Evolutionary conservation across 1,140 invertebrate genomes (phyloP).

Genomic region (Mamestra configurata): DNA sequence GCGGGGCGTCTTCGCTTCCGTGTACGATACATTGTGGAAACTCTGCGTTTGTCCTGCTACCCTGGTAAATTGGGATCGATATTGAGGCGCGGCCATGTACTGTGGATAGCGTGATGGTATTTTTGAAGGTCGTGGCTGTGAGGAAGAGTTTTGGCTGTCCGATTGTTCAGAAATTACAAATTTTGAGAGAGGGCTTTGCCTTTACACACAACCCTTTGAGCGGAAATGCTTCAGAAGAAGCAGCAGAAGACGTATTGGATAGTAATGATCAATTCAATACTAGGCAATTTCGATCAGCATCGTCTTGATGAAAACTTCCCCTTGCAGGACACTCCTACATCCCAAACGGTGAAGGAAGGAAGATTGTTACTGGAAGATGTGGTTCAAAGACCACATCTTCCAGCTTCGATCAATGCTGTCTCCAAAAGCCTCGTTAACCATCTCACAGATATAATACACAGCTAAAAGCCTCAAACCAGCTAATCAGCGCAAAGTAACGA

Average conservation of each 20-base stretch:
- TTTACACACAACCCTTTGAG: too few species aligned
- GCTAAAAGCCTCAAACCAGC: conserved; percentile 40
- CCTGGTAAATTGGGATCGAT: conserved; percentile 52
- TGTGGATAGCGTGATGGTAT: conserved; percentile 50
- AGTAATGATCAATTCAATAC: too few species aligned
- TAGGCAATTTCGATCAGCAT: too few species aligned
- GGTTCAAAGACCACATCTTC: not conserved
- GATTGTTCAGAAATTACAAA: not conserved
- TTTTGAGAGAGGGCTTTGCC: too few species aligned
- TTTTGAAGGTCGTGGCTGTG: conserved; percentile 29
- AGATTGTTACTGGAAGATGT: too few species aligned
- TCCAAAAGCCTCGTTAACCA: not conserved
- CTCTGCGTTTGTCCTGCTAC: conserved; percentile 51
- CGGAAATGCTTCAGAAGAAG: not conserved
- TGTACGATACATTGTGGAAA: conserved; percentile 49
- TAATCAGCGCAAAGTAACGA: conserved; percentile 66
- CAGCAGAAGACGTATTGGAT: too few species aligned
- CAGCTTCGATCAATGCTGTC: not conserved
- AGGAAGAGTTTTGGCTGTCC: not conserved
- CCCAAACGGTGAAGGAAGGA: not conserved
- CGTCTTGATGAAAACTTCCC: too few species aligned
- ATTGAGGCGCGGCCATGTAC: conserved; percentile 49
- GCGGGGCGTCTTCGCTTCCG: conserved; percentile 53
- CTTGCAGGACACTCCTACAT: not conserved
- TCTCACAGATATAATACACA: not conserved